These are phyloP conservation scores for Cardiocondyla obscurior DNA, from an alignment of 1,140 invertebrate species.

Conservation along the genomic window DNA sequence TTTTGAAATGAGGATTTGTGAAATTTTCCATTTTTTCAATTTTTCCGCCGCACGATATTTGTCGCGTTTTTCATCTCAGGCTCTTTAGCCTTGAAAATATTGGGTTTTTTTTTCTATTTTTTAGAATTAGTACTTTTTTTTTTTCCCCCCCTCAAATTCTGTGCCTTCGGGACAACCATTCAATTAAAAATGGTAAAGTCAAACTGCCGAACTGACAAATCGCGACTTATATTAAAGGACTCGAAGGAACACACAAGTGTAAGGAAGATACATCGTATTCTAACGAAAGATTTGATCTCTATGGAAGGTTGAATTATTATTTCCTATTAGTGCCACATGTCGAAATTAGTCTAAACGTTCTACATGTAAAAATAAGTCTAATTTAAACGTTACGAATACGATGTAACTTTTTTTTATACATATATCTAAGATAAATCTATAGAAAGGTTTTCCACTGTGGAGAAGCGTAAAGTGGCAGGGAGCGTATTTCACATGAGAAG, in stretches of 20 bases:
- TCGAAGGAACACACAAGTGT: constrained; percentile 7
- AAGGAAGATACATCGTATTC: constrained; percentile 2
- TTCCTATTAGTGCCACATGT: constrained; percentile 8
- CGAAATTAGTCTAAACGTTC: background rate
- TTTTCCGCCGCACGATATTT: constrained; percentile 1
- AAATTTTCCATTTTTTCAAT: background rate
- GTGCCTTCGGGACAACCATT: constrained; percentile 24
- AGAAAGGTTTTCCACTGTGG: background rate
- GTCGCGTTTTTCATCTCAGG: background rate
- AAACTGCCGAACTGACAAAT: constrained; percentile 21
- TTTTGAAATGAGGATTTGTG: background rate
- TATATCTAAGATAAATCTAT: background rate
- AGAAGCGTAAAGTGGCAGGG: background rate
- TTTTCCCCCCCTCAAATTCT: background rate
- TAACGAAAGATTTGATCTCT: constrained; percentile 17
- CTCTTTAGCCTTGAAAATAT: constrained; percentile 2
- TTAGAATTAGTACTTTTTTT: background rate
- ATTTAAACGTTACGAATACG: background rate
- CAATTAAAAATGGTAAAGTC: constrained; percentile 6
- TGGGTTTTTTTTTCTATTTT: background rate
- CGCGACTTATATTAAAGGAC: constrained; percentile 17
- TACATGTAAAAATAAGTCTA: background rate
- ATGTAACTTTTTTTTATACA: background rate
- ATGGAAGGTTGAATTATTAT: constrained; percentile 12
- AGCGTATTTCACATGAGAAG: constrained; percentile 3